Evolutionary conservation across 2,797 vertebrate genomes (phyloP).

Genomic region (Lutjanus campechanus): DNA sequence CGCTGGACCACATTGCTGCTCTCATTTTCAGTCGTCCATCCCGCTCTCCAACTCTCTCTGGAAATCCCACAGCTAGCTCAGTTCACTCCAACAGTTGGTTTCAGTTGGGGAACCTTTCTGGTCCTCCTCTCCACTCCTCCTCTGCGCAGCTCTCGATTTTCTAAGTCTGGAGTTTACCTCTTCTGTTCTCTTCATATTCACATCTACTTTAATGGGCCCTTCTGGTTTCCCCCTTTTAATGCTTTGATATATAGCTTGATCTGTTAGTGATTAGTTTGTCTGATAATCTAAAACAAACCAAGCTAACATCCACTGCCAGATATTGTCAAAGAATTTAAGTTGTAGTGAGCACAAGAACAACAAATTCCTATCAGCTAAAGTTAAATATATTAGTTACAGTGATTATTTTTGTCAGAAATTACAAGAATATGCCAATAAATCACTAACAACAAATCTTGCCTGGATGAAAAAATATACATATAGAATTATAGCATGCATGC

Average conservation of each 20-base stretch:
- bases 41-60: conserved; percentile 38
- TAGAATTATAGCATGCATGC: not conserved
- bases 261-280: conserved; percentile 36
- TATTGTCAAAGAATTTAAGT: conserved; percentile 11
- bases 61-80: conserved; percentile 46
- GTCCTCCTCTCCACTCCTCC: conserved; percentile 30
- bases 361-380: not conserved
- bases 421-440: not conserved
- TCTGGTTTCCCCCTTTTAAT: conserved; percentile 10
- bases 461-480: not conserved
- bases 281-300: conserved; percentile 54
- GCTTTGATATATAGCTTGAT: conserved; percentile 31
- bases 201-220: not conserved
- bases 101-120: conserved; percentile 51
- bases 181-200: conserved; percentile 21
- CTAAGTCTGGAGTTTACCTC: conserved; percentile 13
- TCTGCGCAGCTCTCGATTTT: conserved; percentile 34
- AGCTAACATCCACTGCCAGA: not conserved
- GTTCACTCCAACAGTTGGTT: conserved; percentile 63
- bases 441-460: not conserved
- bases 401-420: conserved; percentile 17
- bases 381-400: not conserved
- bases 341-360: not conserved
- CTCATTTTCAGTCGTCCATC: conserved; percentile 37
- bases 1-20: conserved; percentile 51